phyloP scores from a whole-genome alignment of 2,888 invertebrate species.

The Pyrrhosoma nymphula region DNA sequence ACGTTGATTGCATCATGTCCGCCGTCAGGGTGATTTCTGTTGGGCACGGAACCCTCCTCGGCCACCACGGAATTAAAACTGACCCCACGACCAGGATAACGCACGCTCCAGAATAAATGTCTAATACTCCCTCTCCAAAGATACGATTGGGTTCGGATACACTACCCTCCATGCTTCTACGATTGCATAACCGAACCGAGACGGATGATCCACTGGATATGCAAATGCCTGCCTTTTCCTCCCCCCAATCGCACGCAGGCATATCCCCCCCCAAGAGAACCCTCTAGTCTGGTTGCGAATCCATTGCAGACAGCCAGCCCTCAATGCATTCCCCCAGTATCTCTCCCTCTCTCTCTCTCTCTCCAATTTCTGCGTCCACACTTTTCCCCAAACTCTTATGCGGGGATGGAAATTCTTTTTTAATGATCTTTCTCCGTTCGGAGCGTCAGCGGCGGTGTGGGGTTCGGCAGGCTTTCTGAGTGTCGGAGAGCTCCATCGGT shows the following conservation, averaged over 20 bases:
- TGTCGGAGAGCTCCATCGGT: constrained; percentile 13
- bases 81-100: neutral
- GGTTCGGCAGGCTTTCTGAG: neutral
- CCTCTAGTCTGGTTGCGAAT: neutral
- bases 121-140: too few species aligned
- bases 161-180: neutral
- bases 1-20: too few species aligned
- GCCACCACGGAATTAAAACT: neutral
- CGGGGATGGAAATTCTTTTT: neutral
- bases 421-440: neutral
- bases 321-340: neutral
- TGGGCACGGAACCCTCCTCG: too few species aligned
- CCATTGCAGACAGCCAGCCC: neutral
- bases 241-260: neutral
- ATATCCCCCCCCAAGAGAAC: neutral
- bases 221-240: neutral
- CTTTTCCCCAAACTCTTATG: neutral
- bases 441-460: neutral
- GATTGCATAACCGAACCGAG: neutral
- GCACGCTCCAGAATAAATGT: neutral
- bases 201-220: neutral
- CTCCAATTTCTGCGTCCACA: neutral
- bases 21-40: too few species aligned
- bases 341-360: neutral
- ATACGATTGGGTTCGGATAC: too few species aligned